phyloP scores from a whole-genome alignment of 2,888 invertebrate genomes.

The Microdon myrmicae region DNA sequence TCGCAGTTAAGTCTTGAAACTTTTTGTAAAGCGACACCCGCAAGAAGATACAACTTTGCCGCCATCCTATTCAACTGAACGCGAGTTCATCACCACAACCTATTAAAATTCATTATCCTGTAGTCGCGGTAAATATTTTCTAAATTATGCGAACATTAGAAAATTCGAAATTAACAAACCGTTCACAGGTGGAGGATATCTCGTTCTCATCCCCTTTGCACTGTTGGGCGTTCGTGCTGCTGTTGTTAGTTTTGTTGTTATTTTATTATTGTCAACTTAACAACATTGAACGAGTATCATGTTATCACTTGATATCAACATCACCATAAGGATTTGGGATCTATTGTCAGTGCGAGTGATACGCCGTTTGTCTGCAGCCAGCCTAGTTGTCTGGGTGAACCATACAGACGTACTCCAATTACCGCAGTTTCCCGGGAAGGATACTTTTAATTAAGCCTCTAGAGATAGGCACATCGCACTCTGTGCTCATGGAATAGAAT shows the following conservation, averaged over 20 bases:
- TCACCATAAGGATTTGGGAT: slow-evolving; percentile 45
- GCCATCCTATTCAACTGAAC: too few species aligned
- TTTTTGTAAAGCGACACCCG: too few species aligned
- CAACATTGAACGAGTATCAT: slow-evolving; percentile 46
- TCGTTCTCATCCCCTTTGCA: not conserved
- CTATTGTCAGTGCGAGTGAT: slow-evolving; percentile 26
- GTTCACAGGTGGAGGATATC: not conserved
- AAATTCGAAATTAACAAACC: slow-evolving; percentile 28
- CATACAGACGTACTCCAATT: slow-evolving; percentile 30
- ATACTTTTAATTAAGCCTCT: slow-evolving; percentile 51
- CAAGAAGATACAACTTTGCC: too few species aligned
- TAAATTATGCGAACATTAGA: slow-evolving; percentile 36
- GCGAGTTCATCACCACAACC: slow-evolving; percentile 15
- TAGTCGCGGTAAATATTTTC: slow-evolving; percentile 22
- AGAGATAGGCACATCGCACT: slow-evolving; percentile 20
- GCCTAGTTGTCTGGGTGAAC: slow-evolving; percentile 25
- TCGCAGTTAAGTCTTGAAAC: too few species aligned
- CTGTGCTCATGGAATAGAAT: slow-evolving; percentile 9
- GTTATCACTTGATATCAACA: slow-evolving; percentile 51
- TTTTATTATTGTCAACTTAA: slow-evolving; percentile 36
- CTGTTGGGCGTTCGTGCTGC: not conserved
- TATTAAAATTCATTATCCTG: slow-evolving; percentile 32
- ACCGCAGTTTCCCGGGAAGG: slow-evolving; percentile 25
- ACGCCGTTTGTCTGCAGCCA: slow-evolving; percentile 22
- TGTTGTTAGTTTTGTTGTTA: too few species aligned